Evolutionary conservation across 2,888 invertebrate species (phyloP), one percentile per base, ranked within the genome.

Genomic region (Ophonus ardosiacus): DNA sequence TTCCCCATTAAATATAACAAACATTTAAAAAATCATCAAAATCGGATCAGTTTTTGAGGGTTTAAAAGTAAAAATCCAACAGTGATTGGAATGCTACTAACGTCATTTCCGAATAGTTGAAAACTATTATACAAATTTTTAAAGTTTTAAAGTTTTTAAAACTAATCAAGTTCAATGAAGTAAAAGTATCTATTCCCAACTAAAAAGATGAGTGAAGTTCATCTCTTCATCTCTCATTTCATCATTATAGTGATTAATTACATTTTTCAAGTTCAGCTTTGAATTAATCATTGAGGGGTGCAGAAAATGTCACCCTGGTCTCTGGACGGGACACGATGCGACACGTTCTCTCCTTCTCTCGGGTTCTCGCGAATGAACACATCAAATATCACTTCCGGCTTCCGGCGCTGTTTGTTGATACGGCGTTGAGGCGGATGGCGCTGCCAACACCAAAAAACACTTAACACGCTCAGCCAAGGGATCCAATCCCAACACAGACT

Each of bases 371-470:
- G 40, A 74, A 74, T 74, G 71, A 74, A 74, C 71, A 74, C 71
- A 74, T 74, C 71, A 74, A 74, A 74, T 74, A 74, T 74, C 43
- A 74, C 43, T 74, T 74, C 18, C 68, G 38, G 13, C 43, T 74
- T 74, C 18, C 68, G 38, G 13, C 38, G 68, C 18, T 74, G 71
- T 74, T 43, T 74, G 71, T 74, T 74, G 71, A 74, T 74, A 74
- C 43, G 71, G 38, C 40, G 40, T 15, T 40, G 40, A 13, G 43
- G 13, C 43, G 31, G 31, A 31, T 31, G 6, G 6, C 15, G 38
- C 13, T n/a, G 65, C 15, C 68, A 17, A 74, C 71, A 74, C 71
- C 71, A 74, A 43, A 74, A 74, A 74, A 74, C 71, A 74, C 71
- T 74, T 74, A 74, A 74, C 71, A 74, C 10, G 71, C n/a, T 40